Percentiles rank a stretch among this genome's conserved stretches.
Evolutionary conservation across 2,113 vertebrate species (phyloP).

Genomic region (zebrafish (Danio rerio)): DNA sequence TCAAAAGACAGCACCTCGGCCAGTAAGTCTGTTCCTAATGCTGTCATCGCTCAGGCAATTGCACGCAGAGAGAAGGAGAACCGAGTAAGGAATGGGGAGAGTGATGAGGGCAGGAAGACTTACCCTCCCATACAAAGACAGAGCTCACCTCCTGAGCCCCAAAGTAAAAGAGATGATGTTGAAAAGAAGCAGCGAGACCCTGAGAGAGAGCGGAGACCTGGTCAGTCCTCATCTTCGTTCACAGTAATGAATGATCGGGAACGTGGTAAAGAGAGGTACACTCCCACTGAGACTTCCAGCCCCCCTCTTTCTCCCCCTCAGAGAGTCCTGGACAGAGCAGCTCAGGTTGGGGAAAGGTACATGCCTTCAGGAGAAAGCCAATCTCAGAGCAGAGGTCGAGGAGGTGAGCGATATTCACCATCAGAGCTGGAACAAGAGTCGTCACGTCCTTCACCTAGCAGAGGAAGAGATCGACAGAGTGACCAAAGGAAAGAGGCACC

Average conservation of each 20-base stretch:
- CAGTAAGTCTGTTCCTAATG: background rate
- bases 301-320: slow-evolving; percentile 43
- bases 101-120: background rate
- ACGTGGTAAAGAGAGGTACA: slow-evolving; percentile 51
- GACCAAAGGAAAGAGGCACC: slow-evolving; percentile 47
- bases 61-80: slow-evolving; percentile 62
- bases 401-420: slow-evolving; percentile 16
- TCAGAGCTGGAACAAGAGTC: slow-evolving; percentile 35
- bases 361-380: slow-evolving; percentile 36
- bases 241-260: slow-evolving; percentile 32
- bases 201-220: slow-evolving; percentile 17
- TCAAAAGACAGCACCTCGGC: slow-evolving; percentile 36
- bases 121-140: slow-evolving; percentile 3
- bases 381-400: slow-evolving; percentile 35
- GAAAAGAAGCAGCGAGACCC: slow-evolving; percentile 18
- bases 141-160: slow-evolving; percentile 4
- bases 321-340: background rate
- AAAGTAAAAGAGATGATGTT: background rate
- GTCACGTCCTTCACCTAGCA: slow-evolving; percentile 41
- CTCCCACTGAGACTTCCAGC: slow-evolving; percentile 55
- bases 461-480: slow-evolving; percentile 63
- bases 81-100: slow-evolving; percentile 52
- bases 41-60: slow-evolving; percentile 44
- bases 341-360: slow-evolving; percentile 37
- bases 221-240: slow-evolving; percentile 2